Base-by-base conservation (phyloP, 2,888 invertebrate species). In the Drosophila affinis region DNA sequence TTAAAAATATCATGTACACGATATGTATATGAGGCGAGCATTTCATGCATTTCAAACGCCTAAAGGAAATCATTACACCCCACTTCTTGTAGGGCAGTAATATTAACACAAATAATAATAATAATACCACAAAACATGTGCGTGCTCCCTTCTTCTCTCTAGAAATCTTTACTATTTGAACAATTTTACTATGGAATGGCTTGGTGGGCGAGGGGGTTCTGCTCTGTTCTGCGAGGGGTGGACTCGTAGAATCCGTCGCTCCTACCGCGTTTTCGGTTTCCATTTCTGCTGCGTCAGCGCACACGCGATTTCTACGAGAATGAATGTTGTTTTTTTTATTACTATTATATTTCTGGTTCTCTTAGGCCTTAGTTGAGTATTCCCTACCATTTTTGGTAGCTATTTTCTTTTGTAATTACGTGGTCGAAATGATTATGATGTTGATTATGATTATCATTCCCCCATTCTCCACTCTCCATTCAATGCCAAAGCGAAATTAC, bases 251-350 rank as follows among this genome's bases (percentile, higher is more conserved):
- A 34, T 39, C 69, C n/a, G 21, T 21, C 21, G 14, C 53, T 51
- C 59, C 51, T 61, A 34, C 18, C 47, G 46, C 17, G 29, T 62
- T 34, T 48, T 34, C 54, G 47, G 21, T 52, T 24, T 47, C 14
- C 68, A 76, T 87, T 83, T 86, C 62, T 83, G 83, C 88, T 83
- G 80, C 78, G 83, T 83, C 83, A 83, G 78, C 80, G 86, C 72
- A 76, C 79, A 87, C 73, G 76, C 76, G 73, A 77, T 81, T 82
- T 85, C 44, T 72, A 44, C 64, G 45, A 52, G 52, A 18, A 39
- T 51, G 57, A 71, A 68, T 70, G 34, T 57, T 57, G 39, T 52
- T 55, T 29, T 53, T 48, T 39, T 49, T 27, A 45, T 39, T 48
- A 7, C 32, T 62, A 32, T 71, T 61, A 27, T 46, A 57, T 57